A percentile compares a stretch with the other conserved stretches of the same genome.
Conservation (phyloP, 2,113 vertebrate species). For the Cebidichthys violaceus region DNA sequence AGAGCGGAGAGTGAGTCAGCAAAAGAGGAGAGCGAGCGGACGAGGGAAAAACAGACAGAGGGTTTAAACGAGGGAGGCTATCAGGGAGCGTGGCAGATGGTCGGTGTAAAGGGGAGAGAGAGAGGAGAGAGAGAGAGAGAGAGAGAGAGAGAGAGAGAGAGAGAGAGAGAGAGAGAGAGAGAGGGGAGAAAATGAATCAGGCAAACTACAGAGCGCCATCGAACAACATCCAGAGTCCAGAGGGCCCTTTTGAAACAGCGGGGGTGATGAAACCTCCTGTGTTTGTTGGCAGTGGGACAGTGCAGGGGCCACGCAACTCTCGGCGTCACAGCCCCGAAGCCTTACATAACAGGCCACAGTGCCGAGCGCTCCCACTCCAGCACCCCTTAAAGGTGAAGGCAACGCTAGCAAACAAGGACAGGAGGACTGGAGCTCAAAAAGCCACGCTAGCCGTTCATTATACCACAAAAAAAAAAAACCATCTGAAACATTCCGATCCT, state of each 20-base stretch:
- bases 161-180: slow-evolving; percentile 33
- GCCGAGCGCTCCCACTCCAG: slow-evolving; percentile 44
- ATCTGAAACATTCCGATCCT: no score
- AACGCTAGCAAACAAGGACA: slow-evolving; percentile 14
- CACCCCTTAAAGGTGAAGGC: slow-evolving; percentile 52
- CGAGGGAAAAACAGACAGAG: slow-evolving; percentile 35
- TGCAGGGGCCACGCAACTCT: slow-evolving; percentile 46
- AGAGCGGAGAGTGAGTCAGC: slow-evolving; percentile 64
- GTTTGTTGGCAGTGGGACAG: slow-evolving; percentile 60
- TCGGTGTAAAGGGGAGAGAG: slow-evolving; percentile 29
- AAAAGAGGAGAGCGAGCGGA: slow-evolving; percentile 31
- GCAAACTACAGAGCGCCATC: slow-evolving; percentile 35
- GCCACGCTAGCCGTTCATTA: neutral
- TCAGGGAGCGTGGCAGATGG: slow-evolving; percentile 62
- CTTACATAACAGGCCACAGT: slow-evolving; percentile 68
- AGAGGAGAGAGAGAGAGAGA: slow-evolving; percentile 30
- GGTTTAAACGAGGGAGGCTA: slow-evolving; percentile 12
- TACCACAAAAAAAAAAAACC: no score
- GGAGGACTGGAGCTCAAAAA: neutral
- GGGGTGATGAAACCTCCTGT: slow-evolving; percentile 65
- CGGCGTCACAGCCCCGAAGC: slow-evolving; percentile 58
- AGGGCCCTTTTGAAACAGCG: slow-evolving; percentile 54
- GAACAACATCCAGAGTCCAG: slow-evolving; percentile 62
- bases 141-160: slow-evolving; percentile 31
- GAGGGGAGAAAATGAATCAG: slow-evolving; percentile 43